A percentile compares a stretch with the other conserved stretches of the same genome.
Conservation (phyloP, 2,888 invertebrate genomes). For the Cistogaster globosa region DNA sequence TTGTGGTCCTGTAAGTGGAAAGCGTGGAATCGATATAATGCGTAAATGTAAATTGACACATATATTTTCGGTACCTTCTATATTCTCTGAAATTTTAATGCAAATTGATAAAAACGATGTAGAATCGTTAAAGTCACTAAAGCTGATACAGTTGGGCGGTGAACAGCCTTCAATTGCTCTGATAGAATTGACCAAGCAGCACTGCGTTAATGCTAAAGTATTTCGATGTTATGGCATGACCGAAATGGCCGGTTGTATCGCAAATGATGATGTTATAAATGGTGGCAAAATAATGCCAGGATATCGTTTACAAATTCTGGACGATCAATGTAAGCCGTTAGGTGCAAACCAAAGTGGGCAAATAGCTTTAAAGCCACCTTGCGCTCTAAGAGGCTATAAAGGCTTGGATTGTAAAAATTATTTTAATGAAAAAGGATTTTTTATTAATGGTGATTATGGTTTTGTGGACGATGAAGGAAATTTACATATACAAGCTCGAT, state of each 20-base stretch:
- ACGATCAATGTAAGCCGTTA: conserved; percentile 62
- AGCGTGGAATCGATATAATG: conserved; percentile 60
- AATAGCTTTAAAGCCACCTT: conserved; percentile 67
- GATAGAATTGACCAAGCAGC: conserved; percentile 50
- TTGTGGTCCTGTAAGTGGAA: conserved; percentile 29
- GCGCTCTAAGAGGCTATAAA: conserved; percentile 64
- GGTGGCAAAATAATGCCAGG: conserved; percentile 65
- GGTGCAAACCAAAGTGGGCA: conserved; percentile 70
- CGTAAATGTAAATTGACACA: conserved; percentile 61
- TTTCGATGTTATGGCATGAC: conserved; percentile 72
- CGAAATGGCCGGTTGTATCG: conserved; percentile 65
- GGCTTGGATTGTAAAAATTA: conserved; percentile 31
- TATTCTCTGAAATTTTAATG: conserved; percentile 60
- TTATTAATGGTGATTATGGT: conserved; percentile 72
- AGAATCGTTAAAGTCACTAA: conserved; percentile 63
- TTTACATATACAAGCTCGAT: conserved; percentile 67
- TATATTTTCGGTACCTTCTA: conserved; percentile 65
- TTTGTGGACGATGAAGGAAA: conserved; percentile 61
- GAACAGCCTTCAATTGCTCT: conserved; percentile 55
- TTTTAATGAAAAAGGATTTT: conserved; percentile 54
- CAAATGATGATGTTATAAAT: conserved; percentile 68
- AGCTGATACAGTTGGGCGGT: conserved; percentile 64
- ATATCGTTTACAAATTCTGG: conserved; percentile 70
- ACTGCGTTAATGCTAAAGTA: conserved; percentile 57
- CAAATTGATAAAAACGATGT: conserved; percentile 47